Base-by-base conservation (phyloP, 1,140 invertebrate species). In the Portunus trituberculatus region DNA sequence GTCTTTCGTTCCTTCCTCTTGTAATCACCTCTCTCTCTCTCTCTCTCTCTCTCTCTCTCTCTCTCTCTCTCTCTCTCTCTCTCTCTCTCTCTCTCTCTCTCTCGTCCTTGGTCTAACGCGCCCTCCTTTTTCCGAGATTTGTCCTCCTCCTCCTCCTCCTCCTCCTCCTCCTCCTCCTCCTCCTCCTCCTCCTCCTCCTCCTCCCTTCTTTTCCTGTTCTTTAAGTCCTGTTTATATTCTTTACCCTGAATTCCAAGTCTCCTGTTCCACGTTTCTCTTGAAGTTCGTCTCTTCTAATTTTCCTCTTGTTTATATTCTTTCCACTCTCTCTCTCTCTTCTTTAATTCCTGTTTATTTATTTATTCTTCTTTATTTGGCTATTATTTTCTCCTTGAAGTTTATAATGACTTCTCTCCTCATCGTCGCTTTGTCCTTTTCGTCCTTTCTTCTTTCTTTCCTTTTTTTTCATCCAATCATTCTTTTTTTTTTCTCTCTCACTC, bases 31-130 rank as follows among this genome's bases (percentile, higher is more conserved):
- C 52, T 20, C 52, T 59, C 67, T n/a, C 67, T n/a, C 67, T 76
- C 67, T n/a, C n/a, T n/a, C 67, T 76, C 67, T n/a, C n/a, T n/a
- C 67, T 76, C 67, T n/a, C n/a, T n/a, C 67, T 76, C 67, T n/a
- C n/a, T n/a, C 67, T 76, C 67, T 59, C 52, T 59, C 52, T 59
- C 52, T 59, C 52, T 59, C 52, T 59, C 52, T 59, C 52, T 59
- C 52, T 59, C 52, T 59, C 52, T 59, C 52, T 59, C 52, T n/a
- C 67, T 25, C 67, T n/a, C 67, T n/a, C 67, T 76, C 67, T n/a
- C n/a, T n/a, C 67, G 4, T n/a, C 25, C 67, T 76, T 20, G 12
- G 20, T 76, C n/a, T 76, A 12, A 7, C 67, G 12, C 67, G 4
- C 67, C 20, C 67, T n/a, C 52, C 16, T 20, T 76, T 20, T n/a